Percentiles rank a stretch among this genome's conserved stretches.
Evolutionary conservation across 2,888 invertebrate species (phyloP).

Genomic region (Strigamia crassipes): DNA sequence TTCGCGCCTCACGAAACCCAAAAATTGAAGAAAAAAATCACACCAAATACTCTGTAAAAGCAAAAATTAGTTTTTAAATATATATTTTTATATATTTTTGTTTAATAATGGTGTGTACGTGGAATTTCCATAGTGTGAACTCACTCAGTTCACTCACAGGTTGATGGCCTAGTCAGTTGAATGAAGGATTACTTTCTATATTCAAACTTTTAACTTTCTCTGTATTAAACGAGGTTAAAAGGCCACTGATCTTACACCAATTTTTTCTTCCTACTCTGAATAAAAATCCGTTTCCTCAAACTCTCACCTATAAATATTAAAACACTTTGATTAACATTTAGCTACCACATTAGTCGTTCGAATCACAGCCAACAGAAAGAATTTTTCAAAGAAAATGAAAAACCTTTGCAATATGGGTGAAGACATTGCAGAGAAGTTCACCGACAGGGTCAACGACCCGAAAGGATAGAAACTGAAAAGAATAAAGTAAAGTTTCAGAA

Average conservation of each 20-base stretch:
- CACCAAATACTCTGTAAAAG: too few species aligned
- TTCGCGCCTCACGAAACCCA: too few species aligned
- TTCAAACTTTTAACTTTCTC: not conserved
- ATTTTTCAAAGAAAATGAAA: too few species aligned
- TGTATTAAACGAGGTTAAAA: constrained; percentile 10
- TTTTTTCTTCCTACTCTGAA: not conserved
- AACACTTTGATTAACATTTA: not conserved
- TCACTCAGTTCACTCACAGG: not conserved
- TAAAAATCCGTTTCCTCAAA: not conserved
- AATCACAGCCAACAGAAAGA: too few species aligned
- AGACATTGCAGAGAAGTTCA: not conserved
- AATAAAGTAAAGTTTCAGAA: not conserved
- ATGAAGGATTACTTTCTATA: constrained; percentile 10
- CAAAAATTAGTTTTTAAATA: too few species aligned
- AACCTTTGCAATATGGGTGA: not conserved
- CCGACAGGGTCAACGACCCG: not conserved
- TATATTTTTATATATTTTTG: too few species aligned
- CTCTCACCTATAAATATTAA: not conserved
- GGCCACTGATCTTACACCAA: not conserved
- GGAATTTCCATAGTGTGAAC: not conserved
- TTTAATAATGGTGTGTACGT: not conserved
- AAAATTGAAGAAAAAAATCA: too few species aligned
- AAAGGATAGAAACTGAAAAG: not conserved
- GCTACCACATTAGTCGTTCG: not conserved
- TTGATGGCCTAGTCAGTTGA: constrained; percentile 10